Percentiles rank a stretch among this genome's conserved stretches.
Conservation (phyloP, 2,113 vertebrate genomes). For the Dicerorhinus sumatrensis region DNA sequence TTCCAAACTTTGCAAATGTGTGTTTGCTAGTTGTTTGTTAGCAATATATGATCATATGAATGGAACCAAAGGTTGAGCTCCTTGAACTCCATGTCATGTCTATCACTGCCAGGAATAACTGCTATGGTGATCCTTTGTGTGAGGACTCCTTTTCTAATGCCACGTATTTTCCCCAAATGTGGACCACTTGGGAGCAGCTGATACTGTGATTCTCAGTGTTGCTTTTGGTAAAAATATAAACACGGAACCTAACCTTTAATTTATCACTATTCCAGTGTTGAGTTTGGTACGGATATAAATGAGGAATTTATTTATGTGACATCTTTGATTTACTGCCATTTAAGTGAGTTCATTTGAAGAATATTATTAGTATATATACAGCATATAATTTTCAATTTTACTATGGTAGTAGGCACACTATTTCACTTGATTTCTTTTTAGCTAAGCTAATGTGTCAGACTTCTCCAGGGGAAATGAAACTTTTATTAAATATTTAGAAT, state of each 20-base stretch:
- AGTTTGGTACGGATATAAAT: slow-evolving; percentile 5
- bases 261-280: background rate
- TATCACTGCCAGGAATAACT: background rate
- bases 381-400: slow-evolving; percentile 42
- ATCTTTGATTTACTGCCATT: background rate
- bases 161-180: background rate
- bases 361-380: background rate
- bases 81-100: background rate
- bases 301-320: background rate
- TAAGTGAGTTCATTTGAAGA: slow-evolving; percentile 17
- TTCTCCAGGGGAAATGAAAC: background rate
- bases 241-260: background rate
- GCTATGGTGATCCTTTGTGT: background rate
- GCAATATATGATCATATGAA: background rate
- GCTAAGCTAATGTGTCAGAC: background rate
- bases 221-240: background rate
- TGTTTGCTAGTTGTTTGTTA: background rate
- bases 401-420: background rate
- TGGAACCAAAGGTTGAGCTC: background rate
- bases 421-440: slow-evolving; percentile 41
- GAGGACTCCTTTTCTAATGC: background rate
- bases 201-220: background rate
- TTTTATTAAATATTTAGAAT: background rate
- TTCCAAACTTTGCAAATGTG: background rate
- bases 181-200: background rate